Conservation (phyloP, 1,140 invertebrate species). For the Telenomus remus region DNA sequence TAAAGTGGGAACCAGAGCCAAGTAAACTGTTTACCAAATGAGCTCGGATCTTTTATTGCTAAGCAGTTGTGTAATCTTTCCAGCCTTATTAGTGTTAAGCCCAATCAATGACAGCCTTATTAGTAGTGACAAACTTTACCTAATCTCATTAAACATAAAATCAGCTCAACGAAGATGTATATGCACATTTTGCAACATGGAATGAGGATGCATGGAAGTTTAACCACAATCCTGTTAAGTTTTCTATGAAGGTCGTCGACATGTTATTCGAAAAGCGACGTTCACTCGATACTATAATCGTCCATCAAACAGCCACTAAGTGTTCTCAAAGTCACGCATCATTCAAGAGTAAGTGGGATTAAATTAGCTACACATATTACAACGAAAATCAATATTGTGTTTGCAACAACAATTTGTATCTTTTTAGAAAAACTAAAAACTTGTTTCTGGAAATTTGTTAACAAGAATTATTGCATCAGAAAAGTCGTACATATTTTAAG, state of each 20-base stretch:
- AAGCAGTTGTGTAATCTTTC: conserved; percentile 44
- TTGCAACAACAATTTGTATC: too few relatives aligned
- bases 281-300: conserved; percentile 57
- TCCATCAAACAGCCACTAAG: conserved; percentile 41
- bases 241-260: conserved; percentile 50
- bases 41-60: conserved; percentile 31
- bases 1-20: too few relatives aligned
- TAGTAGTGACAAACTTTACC: conserved; percentile 65
- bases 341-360: too few relatives aligned
- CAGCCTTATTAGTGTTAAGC: conserved; percentile 56
- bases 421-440: too few relatives aligned
- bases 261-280: conserved; percentile 55
- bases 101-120: conserved; percentile 66
- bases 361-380: conserved; percentile 5
- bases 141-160: conserved; percentile 65
- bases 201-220: conserved; percentile 44
- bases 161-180: conserved; percentile 50
- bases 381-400: conserved; percentile 16
- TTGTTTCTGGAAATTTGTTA: background rate
- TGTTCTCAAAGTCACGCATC: conserved; percentile 24
- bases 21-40: conserved; percentile 13
- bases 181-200: conserved; percentile 40
- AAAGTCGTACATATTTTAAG: too few relatives aligned
- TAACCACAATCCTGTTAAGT: conserved; percentile 55
- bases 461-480: too few relatives aligned